Evolutionary conservation across 1,140 invertebrate genomes (phyloP), one percentile per base, ranked within the genome.

Genomic region (Zeugodacus cucurbitae): DNA sequence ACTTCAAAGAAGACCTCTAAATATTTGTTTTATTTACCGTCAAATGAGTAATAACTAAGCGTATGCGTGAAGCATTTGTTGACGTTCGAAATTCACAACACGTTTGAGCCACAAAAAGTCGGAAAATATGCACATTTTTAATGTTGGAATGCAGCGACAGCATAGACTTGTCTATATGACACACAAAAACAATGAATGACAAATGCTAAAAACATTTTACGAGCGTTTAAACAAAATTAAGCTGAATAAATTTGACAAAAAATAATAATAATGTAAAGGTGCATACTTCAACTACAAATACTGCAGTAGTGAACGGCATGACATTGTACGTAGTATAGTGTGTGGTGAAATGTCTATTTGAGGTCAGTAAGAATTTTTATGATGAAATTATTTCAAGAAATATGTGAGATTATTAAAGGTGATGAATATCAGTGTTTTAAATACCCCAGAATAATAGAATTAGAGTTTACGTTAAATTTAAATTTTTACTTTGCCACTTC

Each of bases 91-190:
- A 82, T 48, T 82, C 74, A 82, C 37, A 48, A 82, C 74, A 48
- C 37, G 74, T 82, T 82, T 82, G 74, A 82, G 74, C 20, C 74
- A 48, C 74, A 82, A 48, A 44, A 82, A 82, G 26, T 82, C 20
- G 22, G 41, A 82, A 82, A 82, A 48, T 82, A 82, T 82, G 74
- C 74, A 82, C 74, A 82, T 82, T 48, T 82, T 82, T 82, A 82
- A 48, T 48, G 74, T 54, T 48, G 74, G 74, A 82, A 82, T 82
- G 74, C 74, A 82, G 74, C 44, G 37, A 41, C n/a, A 26, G 22
- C 22, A 62, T 26, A 62, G 26, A 32, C 10, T 70, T 34, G 26
- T 70, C 1, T 32, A 70, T 70, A 70, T 17, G 26, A 62, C n/a
- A 62, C n/a, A 62, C 58, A 62, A 74, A 37, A 74, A 74, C 17